These are phyloP conservation scores for Coregonus ussuriensis DNA, from an alignment of 2,797 vertebrate genomes.

Conservation along the genomic window DNA sequence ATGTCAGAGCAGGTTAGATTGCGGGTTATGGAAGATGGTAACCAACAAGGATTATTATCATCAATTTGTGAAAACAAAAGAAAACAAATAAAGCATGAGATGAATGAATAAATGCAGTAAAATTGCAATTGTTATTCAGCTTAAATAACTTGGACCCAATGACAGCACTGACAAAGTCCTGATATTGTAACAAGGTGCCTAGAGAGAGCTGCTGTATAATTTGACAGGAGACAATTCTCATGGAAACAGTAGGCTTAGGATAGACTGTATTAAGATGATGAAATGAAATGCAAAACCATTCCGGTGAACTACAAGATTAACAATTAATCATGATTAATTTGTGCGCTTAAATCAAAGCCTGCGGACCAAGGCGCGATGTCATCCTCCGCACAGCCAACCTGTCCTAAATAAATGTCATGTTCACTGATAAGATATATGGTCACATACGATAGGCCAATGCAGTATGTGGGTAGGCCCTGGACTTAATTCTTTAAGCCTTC, in stretches of 20 bases:
- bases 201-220: slow-evolving; percentile 22
- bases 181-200: background rate
- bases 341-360: slow-evolving; percentile 55
- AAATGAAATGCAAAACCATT: slow-evolving; percentile 65
- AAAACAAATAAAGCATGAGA: too few species aligned
- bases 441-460: slow-evolving; percentile 15
- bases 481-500: background rate
- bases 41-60: background rate
- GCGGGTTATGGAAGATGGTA: background rate
- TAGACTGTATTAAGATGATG: slow-evolving; percentile 63
- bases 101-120: too few species aligned
- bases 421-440: slow-evolving; percentile 48
- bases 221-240: slow-evolving; percentile 46
- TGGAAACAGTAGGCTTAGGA: slow-evolving; percentile 49
- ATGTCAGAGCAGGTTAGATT: background rate
- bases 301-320: slow-evolving; percentile 39
- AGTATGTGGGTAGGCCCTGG: background rate
- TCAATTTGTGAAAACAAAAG: background rate
- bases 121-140: too few species aligned
- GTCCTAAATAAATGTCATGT: slow-evolving; percentile 52
- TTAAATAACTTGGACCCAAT: background rate
- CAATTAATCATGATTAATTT: slow-evolving; percentile 60
- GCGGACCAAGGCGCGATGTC: slow-evolving; percentile 44
- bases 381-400: slow-evolving; percentile 45
- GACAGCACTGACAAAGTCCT: background rate